Base-by-base conservation (phyloP, 2,888 invertebrate species). In the Agonopterix alstromeriana region DNA sequence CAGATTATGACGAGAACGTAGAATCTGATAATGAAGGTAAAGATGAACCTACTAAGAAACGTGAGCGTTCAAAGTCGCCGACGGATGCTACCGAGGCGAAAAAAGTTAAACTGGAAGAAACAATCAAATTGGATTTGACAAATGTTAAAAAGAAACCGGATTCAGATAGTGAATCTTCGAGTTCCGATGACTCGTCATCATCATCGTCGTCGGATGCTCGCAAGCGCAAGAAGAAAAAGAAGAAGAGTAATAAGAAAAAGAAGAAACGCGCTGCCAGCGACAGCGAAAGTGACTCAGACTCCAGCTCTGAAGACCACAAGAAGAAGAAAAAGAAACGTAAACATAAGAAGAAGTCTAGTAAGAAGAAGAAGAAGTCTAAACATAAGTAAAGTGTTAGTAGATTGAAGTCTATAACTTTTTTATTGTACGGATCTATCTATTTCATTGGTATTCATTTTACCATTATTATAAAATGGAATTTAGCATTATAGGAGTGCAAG, bases 331-430 rank as follows among this genome's bases (percentile, higher is more conserved):
- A 93, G 71, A 93, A 92, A 68, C 91, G 91, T 56, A 92, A 92
- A 62, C 92, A 92, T 73, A 93, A 92, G 83, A 93, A 92, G 63
- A 92, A 92, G 63, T 91, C 92, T 27, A 88, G 90, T 61, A 93
- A 93, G 70, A 94, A 94, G 73, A 94, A 93, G 82, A 94, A 93
- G 74, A 94, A 94, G 76, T 90, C 91, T 54, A 88, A 87, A 65
- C 85, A 87, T 73, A 87, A 87, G 76, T 86, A 77, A 71, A 36
- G 12, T 17, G 10, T 35, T 7, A 45, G 36, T 43, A 35, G 43
- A 27, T 27, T 38, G 38, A 10, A 45, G 14, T 36, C 11, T 36
- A 36, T 36, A 38, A 12, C 10, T 12, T 36, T 45, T 45, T 45
- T 9, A 10, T 12, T 45, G 11, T 27, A 43, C 27, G 8, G 36